These are phyloP conservation scores for Apodemia duryi DNA, from an alignment of 2,888 invertebrate species.

Conservation along the genomic window DNA sequence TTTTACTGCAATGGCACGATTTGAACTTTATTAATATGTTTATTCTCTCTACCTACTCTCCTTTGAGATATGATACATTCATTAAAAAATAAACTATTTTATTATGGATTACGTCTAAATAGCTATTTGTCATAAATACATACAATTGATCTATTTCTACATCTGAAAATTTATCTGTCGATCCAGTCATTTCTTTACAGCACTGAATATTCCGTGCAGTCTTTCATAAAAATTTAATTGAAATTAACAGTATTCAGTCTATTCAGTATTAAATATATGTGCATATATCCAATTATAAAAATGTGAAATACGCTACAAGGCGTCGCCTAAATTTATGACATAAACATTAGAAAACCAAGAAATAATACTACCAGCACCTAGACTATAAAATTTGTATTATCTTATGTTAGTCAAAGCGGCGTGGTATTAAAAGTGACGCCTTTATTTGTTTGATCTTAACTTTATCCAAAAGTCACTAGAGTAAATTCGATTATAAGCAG, in stretches of 20 bases:
- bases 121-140: slow-evolving; percentile 30
- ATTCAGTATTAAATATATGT: slow-evolving; percentile 35
- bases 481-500: too few species aligned
- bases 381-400: slow-evolving; percentile 37
- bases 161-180: slow-evolving; percentile 23
- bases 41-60: not conserved
- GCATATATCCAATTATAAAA: slow-evolving; percentile 27
- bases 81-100: slow-evolving; percentile 39
- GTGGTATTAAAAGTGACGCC: too few species aligned
- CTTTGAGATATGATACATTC: slow-evolving; percentile 29
- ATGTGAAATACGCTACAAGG: slow-evolving; percentile 35
- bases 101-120: slow-evolving; percentile 30
- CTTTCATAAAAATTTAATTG: slow-evolving; percentile 36
- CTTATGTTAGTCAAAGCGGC: slow-evolving; percentile 7
- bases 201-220: slow-evolving; percentile 15
- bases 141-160: slow-evolving; percentile 29
- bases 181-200: slow-evolving; percentile 21
- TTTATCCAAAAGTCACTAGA: too few species aligned
- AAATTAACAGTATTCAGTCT: slow-evolving; percentile 71
- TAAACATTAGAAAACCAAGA: slow-evolving; percentile 20
- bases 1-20: too few species aligned
- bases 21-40: not conserved
- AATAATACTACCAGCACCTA: slow-evolving; percentile 64
- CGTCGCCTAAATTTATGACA: slow-evolving; percentile 23
- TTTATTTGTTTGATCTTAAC: too few species aligned